A percentile compares a stretch with the other conserved stretches of the same genome.
Conservation (phyloP, 2,113 vertebrate genomes). For the Tangachromis dhanisi region DNA sequence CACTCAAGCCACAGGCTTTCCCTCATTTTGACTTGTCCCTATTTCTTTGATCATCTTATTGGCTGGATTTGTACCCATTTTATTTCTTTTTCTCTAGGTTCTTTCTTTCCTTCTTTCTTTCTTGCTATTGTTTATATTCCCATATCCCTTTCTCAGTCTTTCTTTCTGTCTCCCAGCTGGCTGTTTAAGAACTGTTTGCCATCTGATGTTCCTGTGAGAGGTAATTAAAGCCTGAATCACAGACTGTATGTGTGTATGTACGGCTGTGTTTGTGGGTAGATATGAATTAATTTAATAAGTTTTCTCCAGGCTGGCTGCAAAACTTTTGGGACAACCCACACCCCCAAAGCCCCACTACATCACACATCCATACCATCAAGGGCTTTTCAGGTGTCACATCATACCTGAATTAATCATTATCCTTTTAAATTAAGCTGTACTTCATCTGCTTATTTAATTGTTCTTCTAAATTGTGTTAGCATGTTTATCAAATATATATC, state of each 20-base stretch:
- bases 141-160: not conserved
- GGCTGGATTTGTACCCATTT: not conserved
- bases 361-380: not conserved
- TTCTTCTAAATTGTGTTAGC: not conserved
- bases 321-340: conserved; percentile 7
- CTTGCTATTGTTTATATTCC: not conserved
- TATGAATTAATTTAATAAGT: conserved; percentile 50
- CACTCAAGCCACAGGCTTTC: not conserved
- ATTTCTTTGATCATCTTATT: not conserved
- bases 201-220: conserved; percentile 71
- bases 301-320: conserved; percentile 3
- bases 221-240: conserved; percentile 68
- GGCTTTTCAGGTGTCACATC: not conserved
- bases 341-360: not conserved
- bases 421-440: not conserved
- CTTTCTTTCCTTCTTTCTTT: not conserved
- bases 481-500: not conserved
- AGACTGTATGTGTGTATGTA: conserved; percentile 20
- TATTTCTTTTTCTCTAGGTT: not conserved
- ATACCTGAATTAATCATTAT: not conserved
- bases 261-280: not conserved
- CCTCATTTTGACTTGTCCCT: not conserved
- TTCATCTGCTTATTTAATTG: not conserved
- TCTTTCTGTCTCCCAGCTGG: conserved; percentile 50
- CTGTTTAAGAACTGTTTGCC: conserved; percentile 73